A percentile compares a stretch with the other conserved stretches of the same genome.
phyloP scores from a whole-genome alignment of 1,140 invertebrate genomes.

The Danaus melanippus region DNA sequence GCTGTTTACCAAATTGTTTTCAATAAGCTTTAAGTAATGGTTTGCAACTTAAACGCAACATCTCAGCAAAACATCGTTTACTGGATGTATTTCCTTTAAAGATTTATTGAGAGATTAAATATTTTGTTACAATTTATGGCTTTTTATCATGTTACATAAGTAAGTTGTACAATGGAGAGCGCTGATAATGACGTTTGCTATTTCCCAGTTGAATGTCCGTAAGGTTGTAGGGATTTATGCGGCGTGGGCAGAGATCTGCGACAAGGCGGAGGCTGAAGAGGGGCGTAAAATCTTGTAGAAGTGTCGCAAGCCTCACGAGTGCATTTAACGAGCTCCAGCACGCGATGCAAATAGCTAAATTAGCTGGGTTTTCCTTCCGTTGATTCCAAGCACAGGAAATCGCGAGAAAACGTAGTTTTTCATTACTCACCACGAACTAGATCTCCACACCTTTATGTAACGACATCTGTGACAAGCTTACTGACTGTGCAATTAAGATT shows the following conservation, averaged over 20 bases:
- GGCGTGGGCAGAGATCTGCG: slow-evolving; percentile 34
- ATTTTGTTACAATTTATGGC: slow-evolving; percentile 55
- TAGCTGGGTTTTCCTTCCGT: slow-evolving; percentile 66
- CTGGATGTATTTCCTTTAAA: slow-evolving; percentile 39
- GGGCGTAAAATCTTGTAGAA: slow-evolving; percentile 21
- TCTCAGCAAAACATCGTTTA: slow-evolving; percentile 34
- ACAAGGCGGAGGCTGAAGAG: slow-evolving; percentile 23
- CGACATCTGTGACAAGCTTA: slow-evolving; percentile 52
- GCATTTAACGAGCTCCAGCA: slow-evolving; percentile 48
- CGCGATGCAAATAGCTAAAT: slow-evolving; percentile 49
- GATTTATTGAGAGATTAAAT: slow-evolving; percentile 53
- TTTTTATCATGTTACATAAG: slow-evolving; percentile 57
- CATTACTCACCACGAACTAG: slow-evolving; percentile 55
- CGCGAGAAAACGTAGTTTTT: slow-evolving; percentile 66
- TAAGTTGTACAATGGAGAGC: slow-evolving; percentile 40
- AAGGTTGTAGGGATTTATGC: slow-evolving; percentile 18
- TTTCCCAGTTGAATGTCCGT: slow-evolving; percentile 30
- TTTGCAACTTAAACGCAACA: slow-evolving; percentile 34
- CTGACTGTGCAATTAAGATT: slow-evolving; percentile 65
- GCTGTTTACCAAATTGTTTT: slow-evolving; percentile 69
- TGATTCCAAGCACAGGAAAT: slow-evolving; percentile 54
- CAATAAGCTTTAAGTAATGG: slow-evolving; percentile 63
- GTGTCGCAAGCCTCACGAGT: slow-evolving; percentile 27
- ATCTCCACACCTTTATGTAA: slow-evolving; percentile 65
- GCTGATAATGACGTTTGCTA: slow-evolving; percentile 42